Evolutionary conservation across 2,113 vertebrate genomes (phyloP), one percentile per base, ranked within the genome.

Genomic region (Pluvialis apricaria): DNA sequence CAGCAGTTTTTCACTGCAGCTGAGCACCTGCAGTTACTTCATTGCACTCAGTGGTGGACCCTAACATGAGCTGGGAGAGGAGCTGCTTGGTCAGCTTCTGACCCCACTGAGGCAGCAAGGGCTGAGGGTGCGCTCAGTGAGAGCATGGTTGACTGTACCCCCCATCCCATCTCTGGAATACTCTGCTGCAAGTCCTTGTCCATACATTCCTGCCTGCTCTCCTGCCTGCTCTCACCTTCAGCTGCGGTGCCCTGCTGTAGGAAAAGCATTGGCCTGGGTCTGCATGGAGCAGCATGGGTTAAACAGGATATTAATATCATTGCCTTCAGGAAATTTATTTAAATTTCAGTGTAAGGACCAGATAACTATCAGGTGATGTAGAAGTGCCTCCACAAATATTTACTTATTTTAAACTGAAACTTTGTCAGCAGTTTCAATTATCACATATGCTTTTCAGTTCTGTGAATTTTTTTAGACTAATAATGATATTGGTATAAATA

Each of bases 61-160:
- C 26, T 69, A 65, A 40, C 6, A 7, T 1, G 8, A 71, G 8
- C 6, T 61, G 20, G 8, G 5, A 58, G 42, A 81, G 13, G 45
- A 76, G 29, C 3, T 6, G 2, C 29, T 73, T 4, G 0, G 19
- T 7, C 2, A 4, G 14, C 3, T 81, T 82, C 34, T 75, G 20
- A 49, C 4, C 15, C 5, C 7, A 9, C 25, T 42, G 58, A 72
- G 22, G 29, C 24, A 81, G 17, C 6, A 47, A 61, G 11, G 14
- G 6, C 26, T 34, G 11, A 5, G 5, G 10, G 4, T 20, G n/a
- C 69, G 28, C 28, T 47, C 1, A 0, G 6, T 22, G n/a, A 20
- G 22, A 40, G 5, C 3, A 6, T 1, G 2, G 22, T 20, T 75
- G 18, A 42, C 14, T 57, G n/a, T 11, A 60, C 16, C 6, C 7